Evolutionary conservation across 2,888 invertebrate genomes (phyloP).

Genomic region (Zaprionus bogoriensis): DNA sequence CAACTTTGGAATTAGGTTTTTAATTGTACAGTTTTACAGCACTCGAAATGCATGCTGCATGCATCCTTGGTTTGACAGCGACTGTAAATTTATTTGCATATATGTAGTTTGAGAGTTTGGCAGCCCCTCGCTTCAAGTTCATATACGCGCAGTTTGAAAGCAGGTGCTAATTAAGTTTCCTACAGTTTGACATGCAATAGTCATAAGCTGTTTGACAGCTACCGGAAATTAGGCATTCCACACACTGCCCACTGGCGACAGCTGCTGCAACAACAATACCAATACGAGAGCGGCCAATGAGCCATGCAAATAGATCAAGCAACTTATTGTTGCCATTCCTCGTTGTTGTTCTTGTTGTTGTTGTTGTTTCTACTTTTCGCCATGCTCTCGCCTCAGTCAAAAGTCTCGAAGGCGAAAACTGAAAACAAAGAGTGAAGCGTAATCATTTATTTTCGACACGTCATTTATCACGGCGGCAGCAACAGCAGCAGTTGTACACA

Average conservation of each 20-base stretch:
- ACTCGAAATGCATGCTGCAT: no score
- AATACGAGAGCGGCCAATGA: conserved; percentile 58
- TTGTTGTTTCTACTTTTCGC: background rate
- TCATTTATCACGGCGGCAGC: conserved; percentile 60
- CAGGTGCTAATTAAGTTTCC: background rate
- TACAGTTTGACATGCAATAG: conserved; percentile 3
- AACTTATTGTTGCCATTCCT: conserved; percentile 22
- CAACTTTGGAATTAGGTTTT: no score
- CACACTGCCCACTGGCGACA: conserved; percentile 1
- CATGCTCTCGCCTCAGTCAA: no score
- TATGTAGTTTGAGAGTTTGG: no score
- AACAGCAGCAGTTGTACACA: conserved; percentile 4
- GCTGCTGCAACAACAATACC: conserved; percentile 17
- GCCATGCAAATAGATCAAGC: conserved; percentile 44
- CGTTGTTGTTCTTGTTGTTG: no score
- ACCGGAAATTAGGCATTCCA: no score
- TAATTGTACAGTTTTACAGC: no score
- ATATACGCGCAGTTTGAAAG: no score
- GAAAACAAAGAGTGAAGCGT: conserved; percentile 33
- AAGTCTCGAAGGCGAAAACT: conserved; percentile 23
- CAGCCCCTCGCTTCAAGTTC: no score
- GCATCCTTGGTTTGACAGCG: no score
- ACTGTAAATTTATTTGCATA: no score
- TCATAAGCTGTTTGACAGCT: background rate
- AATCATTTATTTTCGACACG: conserved; percentile 79